phyloP scores from a whole-genome alignment of 2,797 vertebrate species.

The Sebastes wilsoni region DNA sequence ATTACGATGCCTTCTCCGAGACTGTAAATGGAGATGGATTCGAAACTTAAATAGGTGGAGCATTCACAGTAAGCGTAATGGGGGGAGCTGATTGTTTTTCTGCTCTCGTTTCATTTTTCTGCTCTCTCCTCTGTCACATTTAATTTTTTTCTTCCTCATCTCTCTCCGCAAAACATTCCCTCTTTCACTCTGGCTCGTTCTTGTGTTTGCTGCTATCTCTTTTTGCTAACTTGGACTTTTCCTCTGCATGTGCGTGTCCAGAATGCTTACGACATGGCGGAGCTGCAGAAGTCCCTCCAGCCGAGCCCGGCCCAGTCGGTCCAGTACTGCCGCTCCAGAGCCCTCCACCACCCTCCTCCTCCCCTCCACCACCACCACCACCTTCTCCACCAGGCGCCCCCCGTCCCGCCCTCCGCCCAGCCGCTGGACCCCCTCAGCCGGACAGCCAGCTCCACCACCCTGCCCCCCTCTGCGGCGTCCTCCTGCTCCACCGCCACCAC shows the following conservation, averaged over 20 bases:
- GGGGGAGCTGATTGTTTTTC: slow-evolving; percentile 56
- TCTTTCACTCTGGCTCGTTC: neutral
- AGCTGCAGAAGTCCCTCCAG: slow-evolving; percentile 90
- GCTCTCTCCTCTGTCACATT: slow-evolving; percentile 37
- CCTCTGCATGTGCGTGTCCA: slow-evolving; percentile 47
- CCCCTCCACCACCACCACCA: slow-evolving; percentile 63
- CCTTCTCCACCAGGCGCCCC: slow-evolving; percentile 64
- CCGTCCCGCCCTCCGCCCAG: slow-evolving; percentile 30
- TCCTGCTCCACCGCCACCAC: slow-evolving; percentile 64
- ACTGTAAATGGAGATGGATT: slow-evolving; percentile 63
- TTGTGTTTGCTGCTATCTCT: neutral
- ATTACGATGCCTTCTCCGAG: slow-evolving; percentile 31
- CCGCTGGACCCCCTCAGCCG: slow-evolving; percentile 64
- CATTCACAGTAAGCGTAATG: slow-evolving; percentile 44
- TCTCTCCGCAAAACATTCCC: neutral
- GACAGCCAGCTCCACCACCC: slow-evolving; percentile 64
- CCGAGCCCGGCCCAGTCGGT: slow-evolving; percentile 85
- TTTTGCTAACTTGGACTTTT: neutral
- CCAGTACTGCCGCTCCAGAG: slow-evolving; percentile 79
- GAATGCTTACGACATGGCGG: slow-evolving; percentile 91
- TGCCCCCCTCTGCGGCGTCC: slow-evolving; percentile 43
- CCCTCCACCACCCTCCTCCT: slow-evolving; percentile 70
- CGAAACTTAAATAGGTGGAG: slow-evolving; percentile 59
- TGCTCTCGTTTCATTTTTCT: slow-evolving; percentile 42
- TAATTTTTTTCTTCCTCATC: slow-evolving; percentile 27